Evolutionary conservation across 2,797 vertebrate species (phyloP), one percentile per base, ranked within the genome.

Genomic region (Macrochelys suwanniensis): DNA sequence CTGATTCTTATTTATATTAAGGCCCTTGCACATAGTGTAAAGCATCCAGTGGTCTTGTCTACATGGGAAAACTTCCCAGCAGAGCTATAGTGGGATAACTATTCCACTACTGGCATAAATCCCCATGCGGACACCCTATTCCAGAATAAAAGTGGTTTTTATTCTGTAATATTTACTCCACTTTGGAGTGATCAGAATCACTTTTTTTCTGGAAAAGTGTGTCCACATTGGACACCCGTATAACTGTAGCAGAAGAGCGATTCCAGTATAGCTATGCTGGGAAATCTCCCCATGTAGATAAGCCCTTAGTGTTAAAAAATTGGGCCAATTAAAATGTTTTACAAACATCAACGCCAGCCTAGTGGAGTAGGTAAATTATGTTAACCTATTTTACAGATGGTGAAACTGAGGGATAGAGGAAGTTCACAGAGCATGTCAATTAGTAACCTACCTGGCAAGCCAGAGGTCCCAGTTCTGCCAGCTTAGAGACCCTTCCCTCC

Each of bases 41-140:
- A 89, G 88, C 93, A 80, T 84, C 51, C 1, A 0, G 51, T 84
- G 92, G 92, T 79, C 94, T 94, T 93, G 65, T 88, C 92, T 87
- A n/a, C 6, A 0, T n/a, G 8, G n/a, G 76, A 88, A 84, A 93
- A 89, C 71, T 84, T 91, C 88, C 88, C 93, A 71, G 37, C 37
- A 71, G 17, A 71, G 95, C 88, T 87, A 1, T 9, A 17, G 31
- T 51, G 93, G 94, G 85, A 45, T 87, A 85, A 88, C 88, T 92
- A 84, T 37, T 79, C 1, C 82, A 71, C 94, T 88, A 82, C 80
- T 88, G 93, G 80, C n/a, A 89, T 11, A 78, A 51, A 84, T 78
- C 83, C 49, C 80, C 45, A 85, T 77, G 87, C 10, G 21, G 23
- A 74, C 23, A 45, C 16, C 33, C 71, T 74, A 26, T 45, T 45